A percentile compares a stretch with the other conserved stretches of the same genome.
These are phyloP conservation scores for Planiliza haematocheilus DNA, from an alignment of 2,113 vertebrate genomes.

Conservation along the genomic window DNA sequence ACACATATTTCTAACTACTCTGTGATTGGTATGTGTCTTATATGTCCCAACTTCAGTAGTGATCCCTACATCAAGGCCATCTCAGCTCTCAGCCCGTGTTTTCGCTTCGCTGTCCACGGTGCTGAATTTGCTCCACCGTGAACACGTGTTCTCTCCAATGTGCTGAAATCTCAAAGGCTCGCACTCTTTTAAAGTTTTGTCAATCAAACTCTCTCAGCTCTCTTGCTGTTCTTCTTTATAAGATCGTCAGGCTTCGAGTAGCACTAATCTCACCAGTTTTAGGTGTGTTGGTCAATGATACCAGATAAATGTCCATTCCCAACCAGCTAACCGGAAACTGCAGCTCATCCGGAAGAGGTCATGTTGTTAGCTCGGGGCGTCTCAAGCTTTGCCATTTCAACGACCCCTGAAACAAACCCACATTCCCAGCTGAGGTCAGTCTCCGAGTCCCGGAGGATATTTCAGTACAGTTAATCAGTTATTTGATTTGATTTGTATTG, in stretches of 20 bases:
- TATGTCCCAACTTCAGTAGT: neutral
- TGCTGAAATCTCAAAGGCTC: conserved; percentile 23
- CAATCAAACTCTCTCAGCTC: neutral
- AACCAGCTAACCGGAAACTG: conserved; percentile 23
- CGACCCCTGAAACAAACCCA: neutral
- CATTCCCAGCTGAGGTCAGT: neutral
- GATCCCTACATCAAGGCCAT: too few species aligned
- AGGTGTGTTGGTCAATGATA: neutral
- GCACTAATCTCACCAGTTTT: neutral
- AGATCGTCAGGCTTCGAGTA: neutral
- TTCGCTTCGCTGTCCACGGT: conserved; percentile 23
- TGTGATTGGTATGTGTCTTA: too few species aligned
- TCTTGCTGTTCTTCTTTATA: neutral
- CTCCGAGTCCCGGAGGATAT: neutral
- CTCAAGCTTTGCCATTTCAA: conserved; percentile 21
- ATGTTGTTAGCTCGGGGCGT: neutral
- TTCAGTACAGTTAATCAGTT: neutral
- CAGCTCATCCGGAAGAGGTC: conserved; percentile 17
- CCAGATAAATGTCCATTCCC: neutral
- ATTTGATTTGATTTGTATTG: too few species aligned
- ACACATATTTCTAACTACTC: too few species aligned
- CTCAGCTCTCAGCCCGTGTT: too few species aligned
- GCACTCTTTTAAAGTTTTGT: too few species aligned
- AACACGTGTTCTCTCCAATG: conserved; percentile 1
- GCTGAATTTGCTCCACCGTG: neutral